Evolutionary conservation across 2,797 vertebrate genomes (phyloP), one percentile per base, ranked within the genome.

Genomic region (Peromyscus melanophrys): DNA sequence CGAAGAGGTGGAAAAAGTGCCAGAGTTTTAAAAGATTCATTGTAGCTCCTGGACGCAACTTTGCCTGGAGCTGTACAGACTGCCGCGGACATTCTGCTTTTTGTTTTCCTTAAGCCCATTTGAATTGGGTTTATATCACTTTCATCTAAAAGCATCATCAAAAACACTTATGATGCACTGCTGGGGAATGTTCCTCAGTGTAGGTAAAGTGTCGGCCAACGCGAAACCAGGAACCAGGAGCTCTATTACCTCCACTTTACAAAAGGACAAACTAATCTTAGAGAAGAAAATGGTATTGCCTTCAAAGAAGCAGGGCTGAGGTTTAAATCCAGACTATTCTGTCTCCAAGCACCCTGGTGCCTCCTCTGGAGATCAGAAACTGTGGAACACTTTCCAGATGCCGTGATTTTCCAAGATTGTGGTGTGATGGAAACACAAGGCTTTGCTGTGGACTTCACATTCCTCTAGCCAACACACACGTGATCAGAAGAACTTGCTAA

Each of bases 241-340:
- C 61, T 16, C 21, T 61, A 83, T 88, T 82, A 31, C 69, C 71
- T 84, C 90, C 61, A 90, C 85, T 77, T 97, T 63, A 82, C 40
- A 55, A 97, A 69, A 61, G 63, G 82, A 63, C 40, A 92, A 89
- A 87, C n/a, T 2, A 80, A 91, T 31, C 34, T 89, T 59, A 71
- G 14, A 69, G 46, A 95, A 85, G 65, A 94, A 96, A 71, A 90
- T 37, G 59, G 71, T 76, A 71, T 89, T 87, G 78, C 52, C 88
- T 65, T 49, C 29, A 80, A 87, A 95, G n/a, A 55, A 80, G 29
- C 75, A 92, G 23, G 19, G 13, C 13, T 92, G 46, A 78, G 83
- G 82, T 77, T 77, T 88, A 77, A 95, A 91, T 90, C 55, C 80
- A 92, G 78, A 93, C 82, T 14, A 78, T 84, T 71, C 69, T 90